phyloP scores from a whole-genome alignment of 2,888 invertebrate genomes.

The Drosophila macrothrix region DNA sequence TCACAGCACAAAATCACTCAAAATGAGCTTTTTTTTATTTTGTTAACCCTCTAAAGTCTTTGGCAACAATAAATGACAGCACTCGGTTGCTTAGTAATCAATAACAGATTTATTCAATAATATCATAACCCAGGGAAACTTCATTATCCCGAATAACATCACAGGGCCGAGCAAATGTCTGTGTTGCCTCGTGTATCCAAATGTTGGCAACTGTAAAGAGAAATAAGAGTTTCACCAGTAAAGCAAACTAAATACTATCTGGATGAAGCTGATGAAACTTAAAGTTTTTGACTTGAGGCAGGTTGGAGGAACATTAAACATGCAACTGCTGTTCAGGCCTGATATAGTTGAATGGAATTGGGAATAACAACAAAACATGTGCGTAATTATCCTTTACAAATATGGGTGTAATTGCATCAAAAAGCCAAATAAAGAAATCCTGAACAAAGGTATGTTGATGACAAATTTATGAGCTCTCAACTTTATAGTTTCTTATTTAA shows the following conservation, averaged over 20 bases:
- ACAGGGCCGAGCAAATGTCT: slow-evolving; percentile 90
- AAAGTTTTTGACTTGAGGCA: not conserved
- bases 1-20: slow-evolving; percentile 34
- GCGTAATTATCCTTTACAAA: not conserved
- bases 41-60: slow-evolving; percentile 56
- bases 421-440: not conserved
- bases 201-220: slow-evolving; percentile 90
- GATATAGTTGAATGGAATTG: not conserved
- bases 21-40: slow-evolving; percentile 36
- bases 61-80: not conserved
- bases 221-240: slow-evolving; percentile 4
- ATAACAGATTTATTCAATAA: slow-evolving; percentile 68
- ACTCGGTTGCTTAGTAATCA: slow-evolving; percentile 29
- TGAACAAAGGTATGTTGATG: too few relatives aligned
- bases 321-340: not conserved
- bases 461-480: not conserved
- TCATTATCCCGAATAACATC: slow-evolving; percentile 76
- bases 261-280: not conserved
- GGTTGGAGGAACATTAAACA: not conserved
- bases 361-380: not conserved
- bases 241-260: not conserved
- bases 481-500: not conserved
- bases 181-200: slow-evolving; percentile 94
- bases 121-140: slow-evolving; percentile 70
- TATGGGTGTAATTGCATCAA: not conserved